Percentiles rank a stretch among this genome's conserved stretches.
Conservation (phyloP, 2,113 vertebrate genomes). For the Colius striatus region DNA sequence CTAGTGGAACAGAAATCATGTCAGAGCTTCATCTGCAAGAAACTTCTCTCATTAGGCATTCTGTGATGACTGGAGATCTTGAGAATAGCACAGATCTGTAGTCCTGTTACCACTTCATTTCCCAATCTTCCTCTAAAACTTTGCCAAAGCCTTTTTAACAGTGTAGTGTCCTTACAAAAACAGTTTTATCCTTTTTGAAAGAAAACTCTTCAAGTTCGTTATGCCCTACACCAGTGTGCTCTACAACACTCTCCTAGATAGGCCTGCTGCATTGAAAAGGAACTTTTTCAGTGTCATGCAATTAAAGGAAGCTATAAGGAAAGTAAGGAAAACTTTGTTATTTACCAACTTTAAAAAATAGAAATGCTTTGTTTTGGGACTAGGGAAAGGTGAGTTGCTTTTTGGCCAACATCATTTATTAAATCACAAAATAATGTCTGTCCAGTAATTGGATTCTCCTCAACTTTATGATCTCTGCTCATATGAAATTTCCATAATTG, state of each 20-base stretch:
- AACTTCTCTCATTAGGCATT: not conserved
- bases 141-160: not conserved
- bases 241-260: not conserved
- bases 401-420: not conserved
- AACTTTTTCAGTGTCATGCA: not conserved
- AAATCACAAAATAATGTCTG: not conserved
- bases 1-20: not conserved
- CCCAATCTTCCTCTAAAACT: not conserved
- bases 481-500: not conserved
- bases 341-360: not conserved
- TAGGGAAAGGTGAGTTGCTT: not conserved
- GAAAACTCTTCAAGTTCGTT: not conserved
- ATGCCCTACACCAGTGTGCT: not conserved
- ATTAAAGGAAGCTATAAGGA: not conserved
- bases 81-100: not conserved
- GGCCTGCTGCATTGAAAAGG: not conserved
- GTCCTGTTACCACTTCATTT: not conserved
- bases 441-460: not conserved
- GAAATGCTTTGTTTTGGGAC: not conserved
- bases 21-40: not conserved
- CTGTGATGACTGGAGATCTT: not conserved
- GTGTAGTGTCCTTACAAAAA: not conserved
- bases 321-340: not conserved
- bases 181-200: not conserved
- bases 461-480: not conserved